Evolutionary conservation across 1,140 invertebrate genomes (phyloP), one percentile per base, ranked within the genome.

Genomic region (Samia ricini): DNA sequence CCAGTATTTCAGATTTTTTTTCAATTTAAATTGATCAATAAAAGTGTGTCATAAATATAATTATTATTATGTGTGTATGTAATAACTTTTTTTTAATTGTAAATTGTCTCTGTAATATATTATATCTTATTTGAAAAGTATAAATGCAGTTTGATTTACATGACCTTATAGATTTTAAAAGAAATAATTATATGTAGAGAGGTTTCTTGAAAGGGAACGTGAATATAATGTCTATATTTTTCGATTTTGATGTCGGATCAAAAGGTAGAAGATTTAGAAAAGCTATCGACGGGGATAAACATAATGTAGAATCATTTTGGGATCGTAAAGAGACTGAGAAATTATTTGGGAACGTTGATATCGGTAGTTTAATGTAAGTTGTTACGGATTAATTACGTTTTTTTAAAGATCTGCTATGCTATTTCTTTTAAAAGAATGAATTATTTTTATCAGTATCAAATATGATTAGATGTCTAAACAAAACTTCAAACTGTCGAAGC

Each of bases 21-120:
- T n/a, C n/a, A n/a, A n/a, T n/a, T n/a, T n/a, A n/a, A n/a, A n/a
- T n/a, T n/a, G n/a, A n/a, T n/a, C n/a, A n/a, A n/a, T n/a, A n/a
- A n/a, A n/a, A n/a, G n/a, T n/a, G n/a, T n/a, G n/a, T n/a, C n/a
- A n/a, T n/a, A n/a, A n/a, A n/a, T n/a, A n/a, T n/a, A n/a, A n/a
- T n/a, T n/a, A n/a, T n/a, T n/a, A n/a, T n/a, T 22, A 24, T 33
- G 21, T 26, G 33, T 54, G 48, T 42, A 42, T 66, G 42, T 66
- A 66, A 56, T 60, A 60, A 50, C 62, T 63, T 67, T 64, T 68
- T 68, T 63, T 51, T 71, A 69, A 64, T 61, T 83, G 77, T 84
- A 79, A 81, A 77, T 83, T 82, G 79, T 81, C 66, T 57, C 72
- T 83, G 77, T 85, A 85, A 82, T 83, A 85, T 85, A 85, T 81